Percentiles rank a stretch among this genome's conserved stretches.
These are phyloP conservation scores for Cirrhinus mrigala DNA, from an alignment of 2,797 vertebrate species.

Conservation along the genomic window DNA sequence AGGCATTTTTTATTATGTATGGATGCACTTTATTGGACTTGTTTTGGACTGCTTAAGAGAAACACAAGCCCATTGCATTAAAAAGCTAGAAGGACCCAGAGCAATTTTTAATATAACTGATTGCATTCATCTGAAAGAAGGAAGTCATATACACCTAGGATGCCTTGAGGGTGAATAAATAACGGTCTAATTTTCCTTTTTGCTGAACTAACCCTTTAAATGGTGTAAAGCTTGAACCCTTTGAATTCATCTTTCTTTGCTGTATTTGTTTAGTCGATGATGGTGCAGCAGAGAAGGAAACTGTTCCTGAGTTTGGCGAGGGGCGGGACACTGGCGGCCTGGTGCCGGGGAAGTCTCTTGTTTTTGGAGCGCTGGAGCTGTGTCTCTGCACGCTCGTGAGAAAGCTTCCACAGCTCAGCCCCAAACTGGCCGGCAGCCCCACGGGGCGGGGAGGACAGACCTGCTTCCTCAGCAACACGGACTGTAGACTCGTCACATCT, in stretches of 20 bases:
- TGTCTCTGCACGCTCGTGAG: slow-evolving; percentile 92
- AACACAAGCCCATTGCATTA: too few relatives aligned
- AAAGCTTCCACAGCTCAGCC: slow-evolving; percentile 91
- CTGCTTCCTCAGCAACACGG: slow-evolving; percentile 79
- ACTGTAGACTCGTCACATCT: slow-evolving; percentile 82
- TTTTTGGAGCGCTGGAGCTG: slow-evolving; percentile 89
- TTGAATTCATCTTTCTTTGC: not conserved
- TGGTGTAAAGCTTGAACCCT: not conserved
- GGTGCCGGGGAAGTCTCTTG: slow-evolving; percentile 90
- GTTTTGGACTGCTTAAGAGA: too few relatives aligned
- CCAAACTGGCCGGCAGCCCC: slow-evolving; percentile 83
- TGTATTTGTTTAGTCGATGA: slow-evolving; percentile 86
- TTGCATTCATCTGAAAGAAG: too few relatives aligned
- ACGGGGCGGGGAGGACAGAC: slow-evolving; percentile 73
- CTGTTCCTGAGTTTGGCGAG: slow-evolving; percentile 92
- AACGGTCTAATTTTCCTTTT: too few relatives aligned
- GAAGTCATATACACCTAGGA: too few relatives aligned
- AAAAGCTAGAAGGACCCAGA: too few relatives aligned
- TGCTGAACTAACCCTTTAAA: too few relatives aligned
- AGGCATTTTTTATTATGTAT: too few relatives aligned
- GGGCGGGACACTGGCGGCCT: slow-evolving; percentile 92
- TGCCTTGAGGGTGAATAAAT: too few relatives aligned
- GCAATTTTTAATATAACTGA: too few relatives aligned
- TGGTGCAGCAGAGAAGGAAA: slow-evolving; percentile 95
- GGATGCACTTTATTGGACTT: too few relatives aligned